Base-by-base conservation (phyloP, 2,113 vertebrate genomes). In the Cyanoramphus novaezelandiae region DNA sequence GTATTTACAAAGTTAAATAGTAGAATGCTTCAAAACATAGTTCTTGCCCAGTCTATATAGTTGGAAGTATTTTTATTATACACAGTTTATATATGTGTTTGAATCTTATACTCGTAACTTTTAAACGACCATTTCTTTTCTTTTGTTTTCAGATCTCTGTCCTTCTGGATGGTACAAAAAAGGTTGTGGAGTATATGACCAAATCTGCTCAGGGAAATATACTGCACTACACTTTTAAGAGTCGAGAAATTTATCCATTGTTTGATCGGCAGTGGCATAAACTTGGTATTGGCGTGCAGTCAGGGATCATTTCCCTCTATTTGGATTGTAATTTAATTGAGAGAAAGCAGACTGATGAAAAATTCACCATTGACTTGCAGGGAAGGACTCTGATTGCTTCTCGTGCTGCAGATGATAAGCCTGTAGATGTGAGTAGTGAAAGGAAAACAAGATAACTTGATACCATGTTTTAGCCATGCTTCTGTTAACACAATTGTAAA, bases 231-330 rank as follows among this genome's bases (percentile, higher is more conserved):
- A 97, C 98, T 33, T 99, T 99, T 93, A 99, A 98, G 97, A 99
- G 98, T 96, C 98, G 98, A 91, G 99, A 99, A 97, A 98, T 99
- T 44, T 99, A 99, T 82, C 92, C 96, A 90, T 98, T 99, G 80
- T 99, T 99, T 93, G 99, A 99, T 96, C 99, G 99, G 35, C 99
- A 99, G 89, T 99, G 99, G 99, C 99, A 99, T 98, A 99, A 99
- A 97, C 98, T 99, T 96, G 98, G 99, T 96, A 88, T 99, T 84
- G 98, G 98, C 21, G 97, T 99, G 25, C 98, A 99, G 91, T 97
- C 97, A 43, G 98, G 95, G 86, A 97, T 98, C 11, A 97, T 99
- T 91, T 98, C 99, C 78, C 95, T 99, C 86, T 99, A 99, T 93
- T 91, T 99, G 97, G 99, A 99, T 97, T 99, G 99, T 96, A 98